Evolutionary conservation across 2,888 invertebrate genomes (phyloP), one percentile per base, ranked within the genome.

Genomic region (Sisyra terminalis): DNA sequence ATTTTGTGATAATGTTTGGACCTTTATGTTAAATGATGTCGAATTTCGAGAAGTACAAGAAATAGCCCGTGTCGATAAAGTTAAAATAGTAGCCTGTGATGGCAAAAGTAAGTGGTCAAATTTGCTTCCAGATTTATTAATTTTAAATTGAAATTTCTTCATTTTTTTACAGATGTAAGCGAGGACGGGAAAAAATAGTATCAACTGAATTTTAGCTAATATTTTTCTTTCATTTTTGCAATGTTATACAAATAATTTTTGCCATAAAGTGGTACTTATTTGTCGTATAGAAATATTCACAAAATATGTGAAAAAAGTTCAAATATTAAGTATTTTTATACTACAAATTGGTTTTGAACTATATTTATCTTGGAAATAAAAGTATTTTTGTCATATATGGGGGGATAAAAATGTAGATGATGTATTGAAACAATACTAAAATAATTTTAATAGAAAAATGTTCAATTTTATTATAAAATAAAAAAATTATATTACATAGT

Each of bases 1-100:
- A 56, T 99, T 98, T 67, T 98, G 98, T 71, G 98, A 98, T 70
- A 98, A 98, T 67, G 98, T 99, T 2, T 99, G 98, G 98, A 99
- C 98, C 5, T 92, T 99, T 57, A 90, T 99, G 76, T 70, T 99
- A 53, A 93, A 93, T 57, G 89, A 96, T 66, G 96, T 96, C 7
- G 96, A 97, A 61, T 96, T 97, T 58, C 73, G 90, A 51, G 96
- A 97, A 63, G 86, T 90, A 1, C 88, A 90, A 57, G 92, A 93
- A 59, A 78, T 92, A 48, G 86, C 86, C 9, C 82, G 82, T 64
- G 88, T 90, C 40, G 89, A 90, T 57, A 89, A 89, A 69, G 88
- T 96, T 10, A 96, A 96, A 71, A 92, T 96, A 63, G 94, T 96
- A 40, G 94, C 94, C 3, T 96, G 94, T 67, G 94, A 96, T 73